phyloP scores from a whole-genome alignment of 2,797 vertebrate species.

The Eospalax fontanierii region DNA sequence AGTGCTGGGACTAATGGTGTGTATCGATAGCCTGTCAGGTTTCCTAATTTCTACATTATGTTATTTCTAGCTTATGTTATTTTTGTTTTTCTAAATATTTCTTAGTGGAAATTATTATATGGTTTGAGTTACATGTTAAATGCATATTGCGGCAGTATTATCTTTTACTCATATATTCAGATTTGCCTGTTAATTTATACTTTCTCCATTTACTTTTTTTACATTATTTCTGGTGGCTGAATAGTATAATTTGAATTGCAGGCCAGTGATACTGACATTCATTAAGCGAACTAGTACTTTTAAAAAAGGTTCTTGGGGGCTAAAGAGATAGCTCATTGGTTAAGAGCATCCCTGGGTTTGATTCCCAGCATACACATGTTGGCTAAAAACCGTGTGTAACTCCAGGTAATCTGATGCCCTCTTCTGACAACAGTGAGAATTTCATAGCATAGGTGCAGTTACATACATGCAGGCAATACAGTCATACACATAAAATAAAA shows the following conservation, averaged over 20 bases:
- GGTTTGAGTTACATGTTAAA: background rate
- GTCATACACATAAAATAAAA: too few relatives aligned
- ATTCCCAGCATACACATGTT: too few relatives aligned
- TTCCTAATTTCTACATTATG: background rate
- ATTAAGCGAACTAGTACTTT: background rate
- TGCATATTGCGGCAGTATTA: background rate
- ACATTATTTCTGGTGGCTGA: rapidly evolving
- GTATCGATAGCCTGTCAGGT: too few relatives aligned
- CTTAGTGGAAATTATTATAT: background rate
- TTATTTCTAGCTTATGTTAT: background rate
- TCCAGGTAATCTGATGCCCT: too few relatives aligned
- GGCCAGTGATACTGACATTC: background rate
- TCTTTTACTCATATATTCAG: background rate
- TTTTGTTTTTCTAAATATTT: background rate
- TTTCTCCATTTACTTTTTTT: background rate
- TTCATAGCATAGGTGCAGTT: too few relatives aligned
- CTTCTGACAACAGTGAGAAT: too few relatives aligned
- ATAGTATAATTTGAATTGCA: background rate
- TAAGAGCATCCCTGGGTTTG: too few relatives aligned
- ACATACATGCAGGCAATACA: too few relatives aligned
- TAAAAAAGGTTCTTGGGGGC: too few relatives aligned
- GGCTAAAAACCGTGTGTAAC: too few relatives aligned
- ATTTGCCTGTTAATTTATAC: background rate
- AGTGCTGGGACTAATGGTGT: too few relatives aligned
- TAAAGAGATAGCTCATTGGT: too few relatives aligned